These are phyloP conservation scores for Drosophila chauvacae DNA, from an alignment of 1,140 invertebrate species.

Conservation along the genomic window DNA sequence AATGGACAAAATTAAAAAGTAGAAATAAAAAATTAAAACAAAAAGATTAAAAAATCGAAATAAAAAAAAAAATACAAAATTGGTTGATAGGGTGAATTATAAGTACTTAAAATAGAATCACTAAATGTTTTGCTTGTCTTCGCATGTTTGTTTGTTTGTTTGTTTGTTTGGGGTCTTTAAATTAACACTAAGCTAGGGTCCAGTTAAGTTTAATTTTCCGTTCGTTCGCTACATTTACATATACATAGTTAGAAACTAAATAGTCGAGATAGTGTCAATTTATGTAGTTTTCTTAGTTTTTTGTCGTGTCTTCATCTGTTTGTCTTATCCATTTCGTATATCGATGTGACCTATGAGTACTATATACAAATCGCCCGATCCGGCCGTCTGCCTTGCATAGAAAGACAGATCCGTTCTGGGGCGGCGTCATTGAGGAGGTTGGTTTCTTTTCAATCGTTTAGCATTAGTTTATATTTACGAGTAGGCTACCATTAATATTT, in stretches of 20 bases:
- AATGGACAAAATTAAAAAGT: slow-evolving; percentile 49
- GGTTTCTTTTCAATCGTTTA: slow-evolving; percentile 44
- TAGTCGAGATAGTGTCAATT: slow-evolving; percentile 80
- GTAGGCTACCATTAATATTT: slow-evolving; percentile 56
- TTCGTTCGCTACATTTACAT: slow-evolving; percentile 50
- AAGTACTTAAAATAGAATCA: slow-evolving; percentile 79
- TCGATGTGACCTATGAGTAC: slow-evolving; percentile 56
- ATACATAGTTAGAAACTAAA: slow-evolving; percentile 66
- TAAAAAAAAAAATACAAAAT: slow-evolving; percentile 37
- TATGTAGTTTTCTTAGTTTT: slow-evolving; percentile 41
- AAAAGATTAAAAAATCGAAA: slow-evolving; percentile 55
- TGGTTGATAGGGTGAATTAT: slow-evolving; percentile 53
- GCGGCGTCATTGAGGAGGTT: slow-evolving; percentile 79
- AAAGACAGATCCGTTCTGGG: slow-evolving; percentile 38
- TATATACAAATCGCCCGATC: slow-evolving; percentile 72
- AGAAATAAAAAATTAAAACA: slow-evolving; percentile 57
- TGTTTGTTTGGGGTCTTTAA: slow-evolving; percentile 58
- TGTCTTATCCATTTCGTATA: slow-evolving; percentile 61
- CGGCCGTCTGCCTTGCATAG: slow-evolving; percentile 61
- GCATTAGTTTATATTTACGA: slow-evolving; percentile 40
- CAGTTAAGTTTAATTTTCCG: slow-evolving; percentile 62
- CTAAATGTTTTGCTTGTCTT: slow-evolving; percentile 77
- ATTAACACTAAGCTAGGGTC: slow-evolving; percentile 70
- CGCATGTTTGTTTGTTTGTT: slow-evolving; percentile 64
- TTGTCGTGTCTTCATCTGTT: slow-evolving; percentile 34